phyloP scores from a whole-genome alignment of 1,140 invertebrate genomes.

The Scylla paramamosain region DNA sequence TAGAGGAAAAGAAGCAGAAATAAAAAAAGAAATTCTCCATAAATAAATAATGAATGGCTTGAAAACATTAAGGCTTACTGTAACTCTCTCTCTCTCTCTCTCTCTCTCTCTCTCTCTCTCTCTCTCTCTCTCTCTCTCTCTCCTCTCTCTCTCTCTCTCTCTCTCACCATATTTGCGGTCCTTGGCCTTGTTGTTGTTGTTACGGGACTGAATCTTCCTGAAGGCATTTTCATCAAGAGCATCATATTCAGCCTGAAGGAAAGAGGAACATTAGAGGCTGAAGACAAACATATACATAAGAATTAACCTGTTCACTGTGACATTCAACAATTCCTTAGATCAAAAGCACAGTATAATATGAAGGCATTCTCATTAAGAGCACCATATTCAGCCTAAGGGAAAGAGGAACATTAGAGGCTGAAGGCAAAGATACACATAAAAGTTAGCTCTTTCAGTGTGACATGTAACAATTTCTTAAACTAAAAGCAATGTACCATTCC shows the following conservation, averaged over 20 bases:
- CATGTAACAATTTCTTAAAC: neutral
- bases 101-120: no score
- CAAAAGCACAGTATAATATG: no score
- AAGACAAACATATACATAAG: neutral
- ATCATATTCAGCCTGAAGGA: conserved; percentile 56
- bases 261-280: neutral
- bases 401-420: neutral
- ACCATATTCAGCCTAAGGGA: conserved; percentile 55
- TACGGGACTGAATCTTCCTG: conserved; percentile 61
- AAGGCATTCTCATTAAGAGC: conserved; percentile 68
- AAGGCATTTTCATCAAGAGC: conserved; percentile 68
- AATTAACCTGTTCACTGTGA: no score
- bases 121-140: no score
- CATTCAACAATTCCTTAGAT: neutral
- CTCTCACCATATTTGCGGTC: conserved; percentile 68
- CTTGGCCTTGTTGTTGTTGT: conserved; percentile 69
- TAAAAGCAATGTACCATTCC: neutral
- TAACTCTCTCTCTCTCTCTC: no score
- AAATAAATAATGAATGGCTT: no score
- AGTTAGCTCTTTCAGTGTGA: no score
- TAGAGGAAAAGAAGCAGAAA: no score
- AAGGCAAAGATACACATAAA: neutral
- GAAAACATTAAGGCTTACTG: no score
- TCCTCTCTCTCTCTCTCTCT: no score
- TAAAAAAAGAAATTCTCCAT: no score